A percentile compares a stretch with the other conserved stretches of the same genome.
Evolutionary conservation across 2,113 vertebrate species (phyloP).

Genomic region (Toxostoma redivivum): DNA sequence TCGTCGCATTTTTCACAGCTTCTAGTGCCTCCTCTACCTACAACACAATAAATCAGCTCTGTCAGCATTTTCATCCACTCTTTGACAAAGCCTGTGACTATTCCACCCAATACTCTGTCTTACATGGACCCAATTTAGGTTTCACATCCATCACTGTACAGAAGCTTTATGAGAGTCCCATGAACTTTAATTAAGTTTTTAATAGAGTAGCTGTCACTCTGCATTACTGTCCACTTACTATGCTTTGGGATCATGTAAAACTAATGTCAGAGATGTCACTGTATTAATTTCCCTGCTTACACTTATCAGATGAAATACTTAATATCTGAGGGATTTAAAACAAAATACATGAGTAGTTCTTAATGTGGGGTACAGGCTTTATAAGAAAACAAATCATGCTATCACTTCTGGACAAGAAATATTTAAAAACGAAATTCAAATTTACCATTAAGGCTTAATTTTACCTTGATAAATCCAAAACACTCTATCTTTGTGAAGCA

Average conservation of each 20-base stretch:
- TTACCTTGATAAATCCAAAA: background rate
- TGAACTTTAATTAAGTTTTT: background rate
- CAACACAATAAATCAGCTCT: background rate
- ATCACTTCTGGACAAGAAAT: background rate
- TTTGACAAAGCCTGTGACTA: background rate
- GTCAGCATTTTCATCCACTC: background rate
- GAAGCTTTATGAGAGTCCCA: background rate
- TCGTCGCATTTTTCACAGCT: slow-evolving; percentile 94
- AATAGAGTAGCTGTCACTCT: background rate
- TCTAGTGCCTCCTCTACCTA: slow-evolving; percentile 96
- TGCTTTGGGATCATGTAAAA: background rate
- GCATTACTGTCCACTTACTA: background rate
- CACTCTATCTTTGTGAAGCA: background rate
- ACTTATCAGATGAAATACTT: background rate
- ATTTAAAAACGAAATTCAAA: background rate
- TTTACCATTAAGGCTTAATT: background rate
- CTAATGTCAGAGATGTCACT: background rate
- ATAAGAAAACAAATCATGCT: background rate
- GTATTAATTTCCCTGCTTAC: background rate
- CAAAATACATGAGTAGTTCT: background rate
- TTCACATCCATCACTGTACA: background rate
- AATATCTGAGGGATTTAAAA: background rate
- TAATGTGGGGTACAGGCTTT: background rate
- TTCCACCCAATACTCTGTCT: background rate
- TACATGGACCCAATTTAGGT: background rate